phyloP scores from a whole-genome alignment of 1,140 invertebrate genomes.

The Anoplophora glabripennis region DNA sequence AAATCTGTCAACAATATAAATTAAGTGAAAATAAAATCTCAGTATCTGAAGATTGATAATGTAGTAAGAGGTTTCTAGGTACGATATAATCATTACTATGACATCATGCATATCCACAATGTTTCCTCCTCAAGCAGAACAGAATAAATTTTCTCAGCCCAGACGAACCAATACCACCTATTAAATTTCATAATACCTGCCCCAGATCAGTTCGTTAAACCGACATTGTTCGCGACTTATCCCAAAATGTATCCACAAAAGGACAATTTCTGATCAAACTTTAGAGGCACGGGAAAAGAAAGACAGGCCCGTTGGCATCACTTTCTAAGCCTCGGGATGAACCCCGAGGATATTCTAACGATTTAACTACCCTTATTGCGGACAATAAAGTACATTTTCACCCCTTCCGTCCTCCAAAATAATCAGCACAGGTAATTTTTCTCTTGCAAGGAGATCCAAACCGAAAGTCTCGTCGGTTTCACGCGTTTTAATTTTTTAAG shows the following conservation, averaged over 20 bases:
- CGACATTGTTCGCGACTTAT: conserved; percentile 25
- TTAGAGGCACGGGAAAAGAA: neutral
- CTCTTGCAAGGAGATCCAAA: no score
- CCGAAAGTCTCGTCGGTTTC: no score
- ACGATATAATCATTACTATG: neutral
- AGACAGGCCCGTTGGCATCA: neutral
- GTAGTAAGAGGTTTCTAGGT: neutral
- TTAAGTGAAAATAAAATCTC: no score
- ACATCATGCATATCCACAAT: neutral
- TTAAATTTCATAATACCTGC: conserved; percentile 1
- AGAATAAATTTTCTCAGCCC: conserved; percentile 1
- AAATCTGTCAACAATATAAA: no score
- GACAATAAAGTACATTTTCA: conserved; percentile 12
- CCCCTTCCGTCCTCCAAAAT: neutral
- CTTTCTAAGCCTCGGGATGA: neutral
- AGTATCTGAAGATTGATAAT: no score
- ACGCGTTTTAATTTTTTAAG: no score
- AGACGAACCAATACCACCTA: neutral
- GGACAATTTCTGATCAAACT: conserved; percentile 29
- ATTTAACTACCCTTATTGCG: conserved; percentile 12
- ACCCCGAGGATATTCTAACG: neutral
- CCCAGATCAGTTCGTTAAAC: conserved; percentile 12
- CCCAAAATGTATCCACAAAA: conserved; percentile 17
- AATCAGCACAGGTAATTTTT: no score
- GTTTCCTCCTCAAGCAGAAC: neutral